Evolutionary conservation across 92 coral and sea anemone species (phyloP), one percentile per base, ranked within the genome.

Genomic region (Porites lobata): DNA sequence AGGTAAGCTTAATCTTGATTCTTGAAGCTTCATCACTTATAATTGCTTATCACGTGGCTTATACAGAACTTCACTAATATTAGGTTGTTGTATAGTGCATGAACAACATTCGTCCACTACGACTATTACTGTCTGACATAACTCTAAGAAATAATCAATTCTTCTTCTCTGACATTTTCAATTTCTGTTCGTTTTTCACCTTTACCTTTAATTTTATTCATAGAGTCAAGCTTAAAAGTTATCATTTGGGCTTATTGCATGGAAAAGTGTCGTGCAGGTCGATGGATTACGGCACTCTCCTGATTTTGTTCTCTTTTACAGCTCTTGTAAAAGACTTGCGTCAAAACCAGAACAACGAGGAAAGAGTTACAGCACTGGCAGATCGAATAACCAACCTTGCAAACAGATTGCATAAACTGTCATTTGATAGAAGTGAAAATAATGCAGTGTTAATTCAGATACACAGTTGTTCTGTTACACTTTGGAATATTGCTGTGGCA

Each of bases 401-500:
- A 3, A 92, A 91, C 81, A 94, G 92, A 68, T 90, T 96, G 76
- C 92, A 94, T 62, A 81, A 89, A 65, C 57, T 96, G 59, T 58
- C 78, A 18, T 98, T 92, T 85, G 96, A 96, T 26, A 94, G 98
- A 85, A 82, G 86, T 29, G 95, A 92, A 69, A 90, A 94, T 72
- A 96, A 96, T 72, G 88, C 98, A 22, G 88, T 90, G 38, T 80
- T 98, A 13, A 98, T 98, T 57, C 99, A 96, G 84, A 94, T 96
- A 65, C 99, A 98, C 18, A 91, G 98, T 43, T 86, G 95, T 87
- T 98, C 99, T 11, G 96, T 98, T 14, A 91, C 96, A 4, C 86
- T 98, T 74, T 98, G 99, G 99, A 98, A 98, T 78, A 90, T 95
- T 61, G 94, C 99, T 38, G 98, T 98, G 56, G 98, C 98, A 6